A percentile compares a stretch with the other conserved stretches of the same genome.
phyloP scores from a whole-genome alignment of 2,113 vertebrate species.

The Pelodiscus sinensis region DNA sequence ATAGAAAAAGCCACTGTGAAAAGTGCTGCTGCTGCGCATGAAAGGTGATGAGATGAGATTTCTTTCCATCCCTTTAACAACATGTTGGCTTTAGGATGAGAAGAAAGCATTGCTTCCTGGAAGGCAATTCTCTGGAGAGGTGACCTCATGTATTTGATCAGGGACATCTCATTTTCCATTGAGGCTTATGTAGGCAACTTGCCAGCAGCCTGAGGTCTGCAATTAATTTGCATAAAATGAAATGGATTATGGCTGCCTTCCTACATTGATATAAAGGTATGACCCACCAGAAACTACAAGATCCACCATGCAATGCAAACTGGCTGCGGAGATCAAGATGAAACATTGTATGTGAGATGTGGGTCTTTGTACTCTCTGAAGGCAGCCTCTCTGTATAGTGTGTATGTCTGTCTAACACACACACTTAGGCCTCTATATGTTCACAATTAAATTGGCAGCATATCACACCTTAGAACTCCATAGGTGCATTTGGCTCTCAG shows the following conservation, averaged over 20 bases:
- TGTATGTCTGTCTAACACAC: neutral
- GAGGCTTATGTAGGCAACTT: neutral
- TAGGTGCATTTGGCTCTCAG: neutral
- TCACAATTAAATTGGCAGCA: neutral
- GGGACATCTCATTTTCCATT: neutral
- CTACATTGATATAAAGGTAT: neutral
- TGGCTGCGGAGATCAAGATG: neutral
- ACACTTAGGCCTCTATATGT: neutral
- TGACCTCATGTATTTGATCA: neutral
- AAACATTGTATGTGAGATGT: constrained; percentile 14
- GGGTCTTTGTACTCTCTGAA: constrained; percentile 28
- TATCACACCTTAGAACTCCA: neutral
- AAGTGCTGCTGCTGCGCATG: constrained; percentile 28
- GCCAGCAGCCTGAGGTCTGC: neutral
- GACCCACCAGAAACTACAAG: constrained; percentile 3
- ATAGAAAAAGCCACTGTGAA: constrained; percentile 9
- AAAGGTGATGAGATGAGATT: constrained; percentile 8
- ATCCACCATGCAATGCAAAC: constrained; percentile 28
- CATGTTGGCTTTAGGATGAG: neutral
- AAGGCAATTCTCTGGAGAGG: neutral
- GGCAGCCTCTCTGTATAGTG: neutral
- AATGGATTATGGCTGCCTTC: neutral
- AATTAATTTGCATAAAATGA: neutral
- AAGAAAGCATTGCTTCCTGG: constrained; percentile 16
- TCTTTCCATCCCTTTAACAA: neutral